Percentiles rank a stretch among this genome's conserved stretches.
These are phyloP conservation scores for Kryptolebias ocellatus DNA, from an alignment of 2,797 vertebrate genomes.

Conservation along the genomic window DNA sequence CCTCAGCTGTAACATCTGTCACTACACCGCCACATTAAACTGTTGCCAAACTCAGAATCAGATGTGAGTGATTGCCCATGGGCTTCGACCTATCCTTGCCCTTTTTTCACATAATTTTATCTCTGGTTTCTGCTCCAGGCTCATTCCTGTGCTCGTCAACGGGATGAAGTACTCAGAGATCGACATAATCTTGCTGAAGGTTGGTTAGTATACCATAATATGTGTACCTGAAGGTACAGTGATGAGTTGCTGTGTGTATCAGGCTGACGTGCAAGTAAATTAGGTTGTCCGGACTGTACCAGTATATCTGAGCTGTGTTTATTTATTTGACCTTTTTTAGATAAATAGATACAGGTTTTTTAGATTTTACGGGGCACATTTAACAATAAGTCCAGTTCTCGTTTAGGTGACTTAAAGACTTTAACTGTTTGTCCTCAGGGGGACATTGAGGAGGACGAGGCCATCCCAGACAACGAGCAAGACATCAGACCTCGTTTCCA, in stretches of 20 bases:
- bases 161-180: constrained; percentile 99
- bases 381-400: background rate
- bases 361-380: too few species aligned
- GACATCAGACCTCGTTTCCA: constrained; percentile 96
- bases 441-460: constrained; percentile 95
- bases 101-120: constrained; percentile 39
- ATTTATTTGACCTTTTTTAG: background rate
- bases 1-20: constrained; percentile 59
- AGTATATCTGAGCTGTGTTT: background rate
- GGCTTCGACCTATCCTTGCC: constrained; percentile 51
- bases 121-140: constrained; percentile 72
- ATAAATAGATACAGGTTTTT: background rate
- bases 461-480: constrained; percentile 95
- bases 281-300: constrained; percentile 6
- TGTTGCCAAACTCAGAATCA: constrained; percentile 32
- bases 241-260: constrained; percentile 27
- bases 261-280: constrained; percentile 18
- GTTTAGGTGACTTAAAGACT: background rate
- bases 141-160: constrained; percentile 95
- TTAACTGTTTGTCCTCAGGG: constrained; percentile 77
- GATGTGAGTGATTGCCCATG: constrained; percentile 48
- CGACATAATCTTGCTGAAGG: constrained; percentile 97
- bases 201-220: constrained; percentile 70
- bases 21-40: constrained; percentile 42
- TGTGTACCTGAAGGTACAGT: constrained; percentile 16